A percentile compares a stretch with the other conserved stretches of the same genome.
phyloP scores from a whole-genome alignment of 2,797 vertebrate genomes.

The Cyprinella venusta region DNA sequence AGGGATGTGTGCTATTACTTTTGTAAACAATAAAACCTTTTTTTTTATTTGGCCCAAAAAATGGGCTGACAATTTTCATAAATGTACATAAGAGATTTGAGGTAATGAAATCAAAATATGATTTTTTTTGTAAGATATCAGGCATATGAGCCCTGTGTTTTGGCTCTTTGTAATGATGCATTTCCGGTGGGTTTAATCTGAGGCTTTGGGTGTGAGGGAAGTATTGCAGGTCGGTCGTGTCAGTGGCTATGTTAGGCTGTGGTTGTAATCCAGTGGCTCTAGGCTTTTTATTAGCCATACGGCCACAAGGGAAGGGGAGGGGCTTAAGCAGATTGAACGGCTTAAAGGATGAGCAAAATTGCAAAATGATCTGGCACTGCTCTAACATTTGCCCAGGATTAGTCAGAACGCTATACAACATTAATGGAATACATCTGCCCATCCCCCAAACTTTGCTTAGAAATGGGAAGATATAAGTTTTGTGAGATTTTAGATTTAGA shows the following conservation, averaged over 20 bases:
- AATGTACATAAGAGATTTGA: background rate
- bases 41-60: background rate
- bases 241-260: conserved; percentile 55
- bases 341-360: conserved; percentile 89
- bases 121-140: background rate
- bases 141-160: background rate
- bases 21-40: background rate
- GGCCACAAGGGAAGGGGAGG: conserved; percentile 69
- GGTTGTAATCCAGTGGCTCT: conserved; percentile 69
- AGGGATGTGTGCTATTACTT: background rate
- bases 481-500: background rate
- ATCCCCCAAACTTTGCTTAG: conserved; percentile 66
- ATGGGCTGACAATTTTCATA: background rate
- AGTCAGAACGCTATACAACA: conserved; percentile 29
- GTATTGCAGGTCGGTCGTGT: conserved; percentile 54
- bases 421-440: conserved; percentile 55
- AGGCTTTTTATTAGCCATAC: conserved; percentile 72
- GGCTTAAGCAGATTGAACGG: conserved; percentile 80
- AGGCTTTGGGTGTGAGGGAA: conserved; percentile 60
- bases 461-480: background rate
- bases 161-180: background rate
- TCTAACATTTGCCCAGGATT: conserved; percentile 29
- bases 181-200: conserved; percentile 42
- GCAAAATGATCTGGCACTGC: conserved; percentile 66
- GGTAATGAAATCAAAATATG: too few relatives aligned